Evolutionary conservation across 2,888 invertebrate genomes (phyloP).

Genomic region (Eilema depressum): DNA sequence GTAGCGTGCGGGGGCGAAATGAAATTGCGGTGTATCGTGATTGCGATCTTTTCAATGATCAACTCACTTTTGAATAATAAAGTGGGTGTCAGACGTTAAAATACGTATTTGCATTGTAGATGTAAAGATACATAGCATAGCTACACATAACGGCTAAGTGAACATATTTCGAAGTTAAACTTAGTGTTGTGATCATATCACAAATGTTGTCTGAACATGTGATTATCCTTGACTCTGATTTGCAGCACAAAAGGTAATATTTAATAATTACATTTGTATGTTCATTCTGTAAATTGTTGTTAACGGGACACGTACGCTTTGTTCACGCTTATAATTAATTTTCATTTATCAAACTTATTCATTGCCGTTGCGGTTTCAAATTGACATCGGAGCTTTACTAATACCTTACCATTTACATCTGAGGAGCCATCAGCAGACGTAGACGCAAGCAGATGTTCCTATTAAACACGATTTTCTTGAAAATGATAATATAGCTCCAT

Average conservation of each 20-base stretch:
- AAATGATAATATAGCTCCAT: constrained; percentile 7
- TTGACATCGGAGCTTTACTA: constrained; percentile 6
- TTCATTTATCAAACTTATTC: constrained; percentile 13
- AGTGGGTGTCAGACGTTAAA: constrained; percentile 62
- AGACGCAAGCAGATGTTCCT: background rate
- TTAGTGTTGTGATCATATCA: constrained; percentile 19
- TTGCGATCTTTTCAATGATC: constrained; percentile 77
- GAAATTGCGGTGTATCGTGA: constrained; percentile 72
- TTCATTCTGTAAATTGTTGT: constrained; percentile 18
- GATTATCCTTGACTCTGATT: constrained; percentile 32
- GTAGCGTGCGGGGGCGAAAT: constrained; percentile 78
- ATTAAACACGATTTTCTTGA: constrained; percentile 7
- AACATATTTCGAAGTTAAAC: constrained; percentile 15
- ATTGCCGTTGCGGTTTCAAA: constrained; percentile 2
- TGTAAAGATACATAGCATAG: constrained; percentile 2
- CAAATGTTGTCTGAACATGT: constrained; percentile 17
- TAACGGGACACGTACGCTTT: constrained; percentile 11
- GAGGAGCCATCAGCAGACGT: no score
- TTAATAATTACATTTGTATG: constrained; percentile 21
- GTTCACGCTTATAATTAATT: constrained; percentile 19
- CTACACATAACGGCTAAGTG: constrained; percentile 19
- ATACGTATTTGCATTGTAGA: constrained; percentile 52
- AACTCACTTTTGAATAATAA: constrained; percentile 61
- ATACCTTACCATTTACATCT: background rate
- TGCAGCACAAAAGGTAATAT: constrained; percentile 27